Evolutionary conservation across 2,797 vertebrate genomes (phyloP).

Genomic region (Calcarius lapponicus): DNA sequence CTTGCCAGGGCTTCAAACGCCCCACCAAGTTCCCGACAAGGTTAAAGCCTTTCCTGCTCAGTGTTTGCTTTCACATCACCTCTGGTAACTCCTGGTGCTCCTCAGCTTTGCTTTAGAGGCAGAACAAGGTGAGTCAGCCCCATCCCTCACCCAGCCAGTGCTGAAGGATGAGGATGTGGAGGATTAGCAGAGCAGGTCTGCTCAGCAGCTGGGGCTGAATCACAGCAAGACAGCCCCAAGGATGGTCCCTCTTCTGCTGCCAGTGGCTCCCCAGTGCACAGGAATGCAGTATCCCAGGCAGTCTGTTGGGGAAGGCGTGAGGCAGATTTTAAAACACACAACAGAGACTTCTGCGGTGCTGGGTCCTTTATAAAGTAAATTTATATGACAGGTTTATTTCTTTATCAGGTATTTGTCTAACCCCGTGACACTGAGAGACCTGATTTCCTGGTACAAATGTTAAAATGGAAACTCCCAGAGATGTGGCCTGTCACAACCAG

Average conservation of each 20-base stretch:
- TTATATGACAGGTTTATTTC: slow-evolving; percentile 56
- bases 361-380: slow-evolving; percentile 30
- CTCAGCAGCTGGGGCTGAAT: neutral
- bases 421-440: slow-evolving; percentile 1
- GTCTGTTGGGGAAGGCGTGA: neutral
- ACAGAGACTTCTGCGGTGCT: neutral
- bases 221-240: neutral
- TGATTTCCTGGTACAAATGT: slow-evolving; percentile 48
- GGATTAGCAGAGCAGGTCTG: neutral
- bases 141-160: neutral
- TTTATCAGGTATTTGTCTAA: slow-evolving; percentile 71
- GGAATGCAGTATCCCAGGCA: neutral
- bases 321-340: neutral
- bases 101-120: neutral
- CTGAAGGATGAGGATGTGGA: neutral
- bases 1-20: neutral
- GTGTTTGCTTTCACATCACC: neutral
- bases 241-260: neutral
- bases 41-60: neutral
- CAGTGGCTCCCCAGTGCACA: accelerated
- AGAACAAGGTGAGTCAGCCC: neutral
- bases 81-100: neutral
- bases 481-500: neutral
- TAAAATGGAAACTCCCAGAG: slow-evolving; percentile 37
- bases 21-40: neutral